A percentile compares a stretch with the other conserved stretches of the same genome.
These are phyloP conservation scores for Anniella stebbinsi DNA, from an alignment of 2,797 vertebrate species.

Conservation along the genomic window DNA sequence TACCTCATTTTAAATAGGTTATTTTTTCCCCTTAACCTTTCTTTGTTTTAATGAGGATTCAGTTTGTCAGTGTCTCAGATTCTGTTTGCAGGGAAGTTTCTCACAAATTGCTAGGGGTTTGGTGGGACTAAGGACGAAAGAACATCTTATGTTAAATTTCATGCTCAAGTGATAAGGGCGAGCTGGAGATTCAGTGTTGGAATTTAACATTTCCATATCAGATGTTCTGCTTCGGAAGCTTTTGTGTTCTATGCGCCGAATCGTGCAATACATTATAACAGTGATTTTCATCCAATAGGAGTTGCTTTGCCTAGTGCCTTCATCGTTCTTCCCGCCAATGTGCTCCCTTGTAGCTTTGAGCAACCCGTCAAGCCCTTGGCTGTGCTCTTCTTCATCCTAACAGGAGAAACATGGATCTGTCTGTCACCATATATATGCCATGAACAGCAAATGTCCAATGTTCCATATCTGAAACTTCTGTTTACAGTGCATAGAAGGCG, in stretches of 20 bases:
- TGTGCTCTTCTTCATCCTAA: not conserved
- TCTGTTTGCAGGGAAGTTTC: constrained; percentile 81
- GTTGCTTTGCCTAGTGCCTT: not conserved
- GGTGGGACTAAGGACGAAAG: constrained; percentile 59
- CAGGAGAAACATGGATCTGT: not conserved
- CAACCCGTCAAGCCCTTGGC: not conserved
- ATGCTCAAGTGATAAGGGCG: constrained; percentile 51
- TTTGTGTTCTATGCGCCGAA: not conserved
- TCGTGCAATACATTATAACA: constrained; percentile 20
- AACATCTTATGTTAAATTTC: constrained; percentile 70
- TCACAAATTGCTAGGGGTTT: constrained; percentile 67
- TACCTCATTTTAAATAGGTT: constrained; percentile 87
- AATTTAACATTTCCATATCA: constrained; percentile 42
- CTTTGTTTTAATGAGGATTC: constrained; percentile 93
- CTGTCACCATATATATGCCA: not conserved
- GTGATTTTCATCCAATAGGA: not conserved
- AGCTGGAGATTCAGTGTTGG: constrained; percentile 15
- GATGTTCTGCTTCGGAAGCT: constrained; percentile 23
- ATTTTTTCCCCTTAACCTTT: constrained; percentile 86
- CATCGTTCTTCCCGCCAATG: not conserved
- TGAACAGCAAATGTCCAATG: not conserved
- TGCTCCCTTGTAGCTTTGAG: constrained; percentile 20
- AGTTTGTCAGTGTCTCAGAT: constrained; percentile 80
- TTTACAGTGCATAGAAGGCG: not conserved
- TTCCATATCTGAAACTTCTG: not conserved